Evolutionary conservation across 2,888 invertebrate species (phyloP), one percentile per base, ranked within the genome.

Genomic region (Elaeidobius kamerunicus): DNA sequence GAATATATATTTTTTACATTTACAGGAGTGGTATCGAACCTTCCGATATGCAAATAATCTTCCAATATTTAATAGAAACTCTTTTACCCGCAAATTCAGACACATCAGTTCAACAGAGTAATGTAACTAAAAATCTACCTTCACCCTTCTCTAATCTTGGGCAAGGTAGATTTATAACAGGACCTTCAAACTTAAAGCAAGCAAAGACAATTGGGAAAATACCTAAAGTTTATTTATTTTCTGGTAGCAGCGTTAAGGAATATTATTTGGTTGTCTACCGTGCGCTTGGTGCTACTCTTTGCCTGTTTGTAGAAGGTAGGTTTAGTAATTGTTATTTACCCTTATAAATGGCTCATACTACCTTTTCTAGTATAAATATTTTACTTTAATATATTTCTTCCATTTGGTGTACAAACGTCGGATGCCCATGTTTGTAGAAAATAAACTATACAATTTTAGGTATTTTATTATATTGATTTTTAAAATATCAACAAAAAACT

Each of bases 11-110:
- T 41, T 12, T 41, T 28, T 40, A 5, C 53, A 58, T 38, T 49
- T 44, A 11, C 45, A 93, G 93, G 86, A 94, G 93, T 75, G 91
- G 90, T 19, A 77, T 96, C 32, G 84, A 86, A 63, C 87, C 86
- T 43, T 77, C 78, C 55, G 92, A 97, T 71, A 87, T 95, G 81
- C 86, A 92, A 66, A 85, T 90, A 9, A 77, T 97, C 55, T 95
- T 93, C 72, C 87, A 89, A 60, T 94, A 94, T 75, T 76, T 93
- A 63, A 80, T 86, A 27, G 83, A 85, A 55, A 88, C 86, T 54
- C 75, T 94, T 34, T 77, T 94, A 57, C 91, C 91, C 9, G 84
- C 85, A 67, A 85, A 84, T 73, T 76, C 84, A 14, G 84, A 85
- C 61, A 81, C 80, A 40, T 87, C 88, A 67, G 73, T 86, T 11